Evolutionary conservation across 2,797 vertebrate species (phyloP).

Genomic region (Ctenopoma kingsleyae): DNA sequence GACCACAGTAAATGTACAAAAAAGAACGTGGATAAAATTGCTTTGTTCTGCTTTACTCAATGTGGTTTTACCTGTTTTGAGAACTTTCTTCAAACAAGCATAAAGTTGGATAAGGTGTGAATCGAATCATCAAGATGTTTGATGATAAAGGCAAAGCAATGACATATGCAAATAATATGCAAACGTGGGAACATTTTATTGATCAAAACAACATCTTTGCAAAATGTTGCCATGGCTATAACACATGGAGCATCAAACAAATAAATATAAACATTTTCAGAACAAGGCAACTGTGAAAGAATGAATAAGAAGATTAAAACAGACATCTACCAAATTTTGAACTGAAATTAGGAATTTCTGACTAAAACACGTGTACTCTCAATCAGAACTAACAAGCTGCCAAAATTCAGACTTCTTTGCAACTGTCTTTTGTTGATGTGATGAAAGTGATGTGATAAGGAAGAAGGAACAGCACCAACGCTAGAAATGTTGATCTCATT

Average conservation of each 20-base stretch:
- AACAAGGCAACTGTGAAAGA: not conserved
- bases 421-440: constrained; percentile 3
- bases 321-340: not conserved
- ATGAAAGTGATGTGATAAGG: constrained; percentile 13
- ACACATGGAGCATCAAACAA: not conserved
- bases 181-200: not conserved
- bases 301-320: no score
- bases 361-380: not conserved
- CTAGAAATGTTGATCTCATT: constrained; percentile 52
- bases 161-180: not conserved
- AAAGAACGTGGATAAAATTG: no score
- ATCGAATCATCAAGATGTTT: not conserved
- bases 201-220: not conserved
- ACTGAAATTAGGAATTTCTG: not conserved
- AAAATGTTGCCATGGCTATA: not conserved
- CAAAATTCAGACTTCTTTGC: not conserved
- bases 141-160: not conserved
- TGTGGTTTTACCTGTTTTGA: not conserved
- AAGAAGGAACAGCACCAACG: constrained; percentile 30
- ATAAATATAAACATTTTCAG: not conserved
- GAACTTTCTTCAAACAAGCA: not conserved
- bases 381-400: not conserved
- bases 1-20: not conserved
- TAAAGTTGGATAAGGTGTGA: not conserved
- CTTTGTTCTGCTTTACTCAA: not conserved